These are phyloP conservation scores for Pachymerium ferrugineum DNA, from an alignment of 2,888 invertebrate species.

Conservation along the genomic window DNA sequence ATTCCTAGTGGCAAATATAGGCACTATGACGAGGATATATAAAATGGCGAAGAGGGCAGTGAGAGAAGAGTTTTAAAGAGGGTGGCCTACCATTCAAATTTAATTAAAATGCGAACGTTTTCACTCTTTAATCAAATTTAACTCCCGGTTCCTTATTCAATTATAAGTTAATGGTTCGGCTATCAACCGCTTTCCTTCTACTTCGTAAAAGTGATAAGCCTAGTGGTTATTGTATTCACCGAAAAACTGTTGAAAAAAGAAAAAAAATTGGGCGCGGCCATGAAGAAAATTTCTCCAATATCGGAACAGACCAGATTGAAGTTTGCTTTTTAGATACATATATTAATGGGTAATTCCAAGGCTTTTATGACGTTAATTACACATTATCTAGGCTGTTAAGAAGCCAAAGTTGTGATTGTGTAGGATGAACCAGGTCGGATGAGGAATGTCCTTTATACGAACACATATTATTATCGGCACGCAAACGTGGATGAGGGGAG, in stretches of 20 bases:
- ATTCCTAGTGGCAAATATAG: not conserved
- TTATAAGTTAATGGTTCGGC: not conserved
- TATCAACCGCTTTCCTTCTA: not conserved
- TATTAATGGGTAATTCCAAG: conserved; percentile 1
- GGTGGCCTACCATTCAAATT: not conserved
- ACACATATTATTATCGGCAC: conserved; percentile 15
- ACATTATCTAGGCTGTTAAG: not conserved
- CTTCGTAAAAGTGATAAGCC: not conserved
- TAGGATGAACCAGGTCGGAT: conserved; percentile 5
- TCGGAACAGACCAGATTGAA: not conserved
- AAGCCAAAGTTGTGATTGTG: conserved; percentile 10
- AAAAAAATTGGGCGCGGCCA: not conserved
- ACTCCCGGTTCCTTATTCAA: not conserved
- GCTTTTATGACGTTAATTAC: not conserved
- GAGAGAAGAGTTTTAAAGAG: not conserved
- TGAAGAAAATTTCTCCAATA: not conserved
- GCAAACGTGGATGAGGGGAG: conserved; percentile 5
- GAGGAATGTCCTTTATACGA: not conserved
- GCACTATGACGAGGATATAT: not conserved
- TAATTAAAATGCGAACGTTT: conserved; percentile 11
- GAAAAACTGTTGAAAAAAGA: not conserved
- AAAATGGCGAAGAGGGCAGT: not conserved
- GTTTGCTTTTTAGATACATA: not conserved
- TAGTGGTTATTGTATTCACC: not conserved
- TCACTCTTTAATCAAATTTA: conserved; percentile 10